Conservation (phyloP, 2,797 vertebrate genomes). For the Ctenopoma multispine region DNA sequence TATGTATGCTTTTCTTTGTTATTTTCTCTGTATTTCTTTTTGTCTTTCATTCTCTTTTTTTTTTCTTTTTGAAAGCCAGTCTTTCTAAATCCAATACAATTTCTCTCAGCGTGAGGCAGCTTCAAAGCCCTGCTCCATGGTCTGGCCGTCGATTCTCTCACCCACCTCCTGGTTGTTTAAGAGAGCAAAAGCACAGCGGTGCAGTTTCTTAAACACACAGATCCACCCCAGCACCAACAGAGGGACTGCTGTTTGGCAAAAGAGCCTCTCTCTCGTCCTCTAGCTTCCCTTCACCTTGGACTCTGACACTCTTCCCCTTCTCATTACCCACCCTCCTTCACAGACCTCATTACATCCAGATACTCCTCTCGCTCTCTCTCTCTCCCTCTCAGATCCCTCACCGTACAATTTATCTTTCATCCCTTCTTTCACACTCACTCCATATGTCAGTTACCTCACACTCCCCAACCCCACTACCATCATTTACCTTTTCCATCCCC, state of each 20-base stretch:
- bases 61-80: constrained; percentile 59
- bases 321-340: constrained; percentile 64
- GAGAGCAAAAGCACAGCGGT: constrained; percentile 78
- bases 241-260: constrained; percentile 69
- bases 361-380: constrained; percentile 46
- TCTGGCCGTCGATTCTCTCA: constrained; percentile 74
- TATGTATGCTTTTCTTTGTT: constrained; percentile 1
- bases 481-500: constrained; percentile 64
- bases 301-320: constrained; percentile 52
- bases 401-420: constrained; percentile 66
- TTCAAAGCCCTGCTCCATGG: constrained; percentile 78
- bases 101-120: constrained; percentile 74
- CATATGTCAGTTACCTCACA: constrained; percentile 71
- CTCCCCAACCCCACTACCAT: constrained; percentile 60
- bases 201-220: constrained; percentile 79
- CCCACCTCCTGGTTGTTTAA: constrained; percentile 79
- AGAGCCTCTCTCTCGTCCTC: constrained; percentile 40
- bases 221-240: constrained; percentile 64
- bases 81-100: constrained; percentile 74
- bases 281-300: constrained; percentile 64
- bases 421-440: constrained; percentile 59
- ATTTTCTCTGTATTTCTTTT: constrained; percentile 40
- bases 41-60: constrained; percentile 48
- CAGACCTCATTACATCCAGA: constrained; percentile 72
- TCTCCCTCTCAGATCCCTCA: constrained; percentile 32